Percentiles rank a stretch among this genome's conserved stretches.
Evolutionary conservation across 2,888 invertebrate genomes (phyloP).

Genomic region (Malthinus seriepunctatus): DNA sequence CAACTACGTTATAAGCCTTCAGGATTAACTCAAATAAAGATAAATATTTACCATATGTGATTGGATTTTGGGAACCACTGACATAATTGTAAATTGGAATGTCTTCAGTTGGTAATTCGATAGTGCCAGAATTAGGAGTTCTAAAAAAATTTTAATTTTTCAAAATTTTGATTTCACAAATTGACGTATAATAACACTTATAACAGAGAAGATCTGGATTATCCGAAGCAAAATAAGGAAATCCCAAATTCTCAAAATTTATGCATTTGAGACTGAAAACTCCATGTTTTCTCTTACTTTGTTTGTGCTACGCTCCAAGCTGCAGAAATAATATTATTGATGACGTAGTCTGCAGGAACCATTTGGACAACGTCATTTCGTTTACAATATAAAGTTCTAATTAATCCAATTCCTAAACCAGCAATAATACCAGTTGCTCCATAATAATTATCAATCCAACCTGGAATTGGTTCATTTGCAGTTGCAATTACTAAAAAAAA

Average conservation of each 20-base stretch:
- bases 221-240: too few species aligned
- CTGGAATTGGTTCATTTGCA: conserved; percentile 53
- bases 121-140: too few species aligned
- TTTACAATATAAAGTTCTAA: conserved; percentile 63
- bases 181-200: too few species aligned
- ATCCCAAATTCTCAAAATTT: too few species aligned
- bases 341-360: conserved; percentile 76
- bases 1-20: conserved; percentile 42
- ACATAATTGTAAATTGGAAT: conserved; percentile 23
- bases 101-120: neutral
- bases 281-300: conserved; percentile 42
- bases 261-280: too few species aligned
- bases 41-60: conserved; percentile 36
- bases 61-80: conserved; percentile 28
- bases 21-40: too few species aligned
- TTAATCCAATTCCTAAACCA: conserved; percentile 62
- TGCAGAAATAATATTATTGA: conserved; percentile 78
- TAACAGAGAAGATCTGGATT: too few species aligned
- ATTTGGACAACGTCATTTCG: conserved; percentile 62
- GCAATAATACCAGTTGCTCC: conserved; percentile 59
- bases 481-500: conserved; percentile 44
- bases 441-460: conserved; percentile 74
- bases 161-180: neutral
- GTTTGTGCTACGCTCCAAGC: conserved; percentile 61
- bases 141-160: neutral